Evolutionary conservation across 2,888 invertebrate species (phyloP).

Genomic region (Chymomyza amoena): DNA sequence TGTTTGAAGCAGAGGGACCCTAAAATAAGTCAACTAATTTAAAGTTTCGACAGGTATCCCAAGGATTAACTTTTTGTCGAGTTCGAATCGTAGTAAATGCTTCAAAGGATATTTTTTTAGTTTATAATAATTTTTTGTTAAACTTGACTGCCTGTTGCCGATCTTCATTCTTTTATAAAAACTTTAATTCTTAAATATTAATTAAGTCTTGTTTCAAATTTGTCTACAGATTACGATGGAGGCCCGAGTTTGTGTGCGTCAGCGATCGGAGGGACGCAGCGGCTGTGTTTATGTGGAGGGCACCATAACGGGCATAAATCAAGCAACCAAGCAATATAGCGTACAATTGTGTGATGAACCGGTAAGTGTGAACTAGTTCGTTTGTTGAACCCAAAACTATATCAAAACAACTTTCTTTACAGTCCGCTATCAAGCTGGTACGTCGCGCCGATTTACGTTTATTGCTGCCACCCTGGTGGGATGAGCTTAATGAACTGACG

Average conservation of each 20-base stretch:
- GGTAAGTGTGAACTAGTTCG: constrained; percentile 72
- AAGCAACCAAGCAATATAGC: constrained; percentile 84
- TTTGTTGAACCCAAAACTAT: background rate
- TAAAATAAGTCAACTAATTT: too few relatives aligned
- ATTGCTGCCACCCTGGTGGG: constrained; percentile 96
- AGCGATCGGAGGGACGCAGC: constrained; percentile 82
- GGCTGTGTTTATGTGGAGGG: constrained; percentile 92
- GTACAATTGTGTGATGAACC: constrained; percentile 80
- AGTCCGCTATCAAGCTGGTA: constrained; percentile 80
- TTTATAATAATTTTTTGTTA: background rate
- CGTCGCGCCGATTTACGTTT: constrained; percentile 94
- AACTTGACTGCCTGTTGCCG: background rate
- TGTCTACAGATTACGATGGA: constrained; percentile 85
- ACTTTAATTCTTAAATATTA: background rate
- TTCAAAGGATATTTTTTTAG: background rate
- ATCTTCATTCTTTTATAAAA: too few relatives aligned
- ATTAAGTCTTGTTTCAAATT: background rate
- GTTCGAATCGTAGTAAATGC: too few relatives aligned
- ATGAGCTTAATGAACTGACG: constrained; percentile 89
- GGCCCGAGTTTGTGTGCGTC: constrained; percentile 89
- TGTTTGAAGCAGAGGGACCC: too few relatives aligned
- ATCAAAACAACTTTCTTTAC: background rate
- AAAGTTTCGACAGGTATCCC: too few relatives aligned
- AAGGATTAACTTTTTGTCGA: too few relatives aligned
- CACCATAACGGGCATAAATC: constrained; percentile 85